Evolutionary conservation across 2,113 vertebrate species (phyloP).

Genomic region (Bagarius yarrelli): DNA sequence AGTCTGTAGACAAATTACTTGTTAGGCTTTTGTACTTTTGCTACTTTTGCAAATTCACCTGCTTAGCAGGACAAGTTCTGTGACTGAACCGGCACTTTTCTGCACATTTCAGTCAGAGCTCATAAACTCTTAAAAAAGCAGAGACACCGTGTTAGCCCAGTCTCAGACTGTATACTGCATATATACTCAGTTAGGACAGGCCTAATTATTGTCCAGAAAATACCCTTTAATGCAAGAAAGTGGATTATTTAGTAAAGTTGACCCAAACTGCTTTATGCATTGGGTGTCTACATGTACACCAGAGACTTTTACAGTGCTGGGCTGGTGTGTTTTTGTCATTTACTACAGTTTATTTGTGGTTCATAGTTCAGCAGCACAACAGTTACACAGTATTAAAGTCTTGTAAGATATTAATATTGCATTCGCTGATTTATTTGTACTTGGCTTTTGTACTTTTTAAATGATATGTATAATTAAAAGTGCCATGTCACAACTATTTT

Average conservation of each 20-base stretch:
- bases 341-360: background rate
- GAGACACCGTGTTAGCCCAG: constrained; percentile 36
- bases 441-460: constrained; percentile 72
- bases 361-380: constrained; percentile 5
- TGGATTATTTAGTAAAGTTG: background rate
- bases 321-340: constrained; percentile 21
- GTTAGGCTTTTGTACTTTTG: background rate
- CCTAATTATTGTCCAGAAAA: constrained; percentile 1
- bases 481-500: constrained; percentile 65
- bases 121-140: background rate
- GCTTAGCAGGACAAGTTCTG: background rate
- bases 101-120: background rate
- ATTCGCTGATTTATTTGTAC: constrained; percentile 52
- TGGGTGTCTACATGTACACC: background rate
- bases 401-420: constrained; percentile 24
- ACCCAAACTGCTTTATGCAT: constrained; percentile 5
- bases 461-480: constrained; percentile 72
- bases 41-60: background rate
- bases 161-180: background rate
- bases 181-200: background rate
- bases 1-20: background rate
- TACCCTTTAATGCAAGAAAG: background rate
- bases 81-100: constrained; percentile 19
- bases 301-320: constrained; percentile 6
- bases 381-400: constrained; percentile 36